Evolutionary conservation across 2,888 invertebrate species (phyloP), one percentile per base, ranked within the genome.

Genomic region (Tyria jacobaeae): DNA sequence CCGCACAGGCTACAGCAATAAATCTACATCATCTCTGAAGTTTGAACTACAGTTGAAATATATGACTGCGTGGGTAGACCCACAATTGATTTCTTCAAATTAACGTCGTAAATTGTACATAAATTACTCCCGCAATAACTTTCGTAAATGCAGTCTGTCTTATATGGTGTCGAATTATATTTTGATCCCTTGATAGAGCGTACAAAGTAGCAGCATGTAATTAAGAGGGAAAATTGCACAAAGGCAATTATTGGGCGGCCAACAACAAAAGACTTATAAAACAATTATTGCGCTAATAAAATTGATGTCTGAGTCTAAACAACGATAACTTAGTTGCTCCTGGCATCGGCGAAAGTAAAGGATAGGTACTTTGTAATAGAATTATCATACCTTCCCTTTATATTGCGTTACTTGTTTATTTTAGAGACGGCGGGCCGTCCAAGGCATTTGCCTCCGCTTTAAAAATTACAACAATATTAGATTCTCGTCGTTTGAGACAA

Each of bases 331-430:
- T 56, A 58, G 61, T 71, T 71, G 56, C 57, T 62, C 59, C 50
- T 54, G 62, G 53, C 60, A 48, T 56, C 14, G 49, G 51, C 6
- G 39, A 51, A 62, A 39, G 50, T 50, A 57, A 57, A 55, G 62
- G 25, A n/a, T n/a, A n/a, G 55, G 68, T 63, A 63, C 57, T 71
- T 64, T 59, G 66, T 74, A 71, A 70, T 70, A 49, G 37, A 70
- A 68, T 73, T 73, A 55, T 60, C 47, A 54, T 61, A 62, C 35
- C 39, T 60, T 50, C 55, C 37, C 48, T 70, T 60, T 66, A 66
- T 52, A 59, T n/a, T n/a, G 49, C 59, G 34, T 47, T 27, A 41
- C 53, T 57, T 53, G 39, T 66, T 60, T 34, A 60, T 60, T 68
- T 61, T 50, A 53, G 44, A 37, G 41, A 27, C 39, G 44, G 2